Evolutionary conservation across 2,113 vertebrate species (phyloP).

Genomic region (Synodontis membranacea): DNA sequence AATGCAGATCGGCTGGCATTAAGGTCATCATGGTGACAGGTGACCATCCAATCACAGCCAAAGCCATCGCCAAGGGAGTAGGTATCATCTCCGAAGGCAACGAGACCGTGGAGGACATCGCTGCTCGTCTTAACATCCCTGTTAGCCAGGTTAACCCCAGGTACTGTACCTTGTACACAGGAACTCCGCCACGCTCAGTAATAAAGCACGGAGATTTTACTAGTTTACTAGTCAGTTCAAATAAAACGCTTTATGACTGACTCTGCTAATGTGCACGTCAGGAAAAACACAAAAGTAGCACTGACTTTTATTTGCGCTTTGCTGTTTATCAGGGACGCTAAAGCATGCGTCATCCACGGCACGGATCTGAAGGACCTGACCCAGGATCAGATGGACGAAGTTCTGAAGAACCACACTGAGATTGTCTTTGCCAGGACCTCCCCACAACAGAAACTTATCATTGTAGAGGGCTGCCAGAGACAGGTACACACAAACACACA

Average conservation of each 20-base stretch:
- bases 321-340: constrained; percentile 73
- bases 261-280: background rate
- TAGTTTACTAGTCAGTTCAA: background rate
- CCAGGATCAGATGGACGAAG: constrained; percentile 82
- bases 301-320: background rate
- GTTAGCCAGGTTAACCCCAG: constrained; percentile 90
- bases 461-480: constrained; percentile 78
- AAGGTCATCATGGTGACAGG: constrained; percentile 95
- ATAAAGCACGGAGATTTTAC: background rate
- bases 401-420: constrained; percentile 85
- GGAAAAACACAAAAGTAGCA: background rate
- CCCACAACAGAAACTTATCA: constrained; percentile 89
- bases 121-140: constrained; percentile 87
- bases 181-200: background rate
- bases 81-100: constrained; percentile 93
- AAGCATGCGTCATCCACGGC: constrained; percentile 82
- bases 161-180: constrained; percentile 57
- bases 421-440: constrained; percentile 87
- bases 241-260: background rate
- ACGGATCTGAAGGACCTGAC: constrained; percentile 83
- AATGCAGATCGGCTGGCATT: constrained; percentile 88
- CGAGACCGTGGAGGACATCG: constrained; percentile 89
- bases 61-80: constrained; percentile 91
- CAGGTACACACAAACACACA: constrained; percentile 58
- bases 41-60: constrained; percentile 90